Base-by-base conservation (phyloP, 2,797 vertebrate species). In the Chrysocyon brachyurus region DNA sequence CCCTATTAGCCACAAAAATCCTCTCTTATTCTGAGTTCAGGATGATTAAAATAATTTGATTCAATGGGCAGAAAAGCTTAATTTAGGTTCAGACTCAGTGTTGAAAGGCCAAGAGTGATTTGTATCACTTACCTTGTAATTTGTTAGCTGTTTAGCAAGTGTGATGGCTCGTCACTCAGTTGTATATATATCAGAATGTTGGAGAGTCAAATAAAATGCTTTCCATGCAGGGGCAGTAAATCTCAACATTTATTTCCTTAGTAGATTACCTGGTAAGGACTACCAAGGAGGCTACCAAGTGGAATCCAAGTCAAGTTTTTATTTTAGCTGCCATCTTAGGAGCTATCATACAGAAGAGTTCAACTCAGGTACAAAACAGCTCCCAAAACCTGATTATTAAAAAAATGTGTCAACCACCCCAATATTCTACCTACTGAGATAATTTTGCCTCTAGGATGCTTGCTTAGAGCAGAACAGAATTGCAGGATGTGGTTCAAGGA, bases 41-140 rank as follows among this genome's bases (percentile, higher is more conserved):
- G 52, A 79, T 96, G 66, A 96, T 92, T 93, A 90, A 91, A 98
- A 94, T 70, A 73, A 96, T 77, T 72, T 78, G 70, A 93, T 94
- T 93, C 95, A 87, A 15, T 59, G 57, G 63, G 26, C 57, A 91
- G 72, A 75, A 86, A 81, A 89, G n/a, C 57, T 40, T 87, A 72
- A 61, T 72, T 91, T 54, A 40, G 22, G 31, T 68, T 78, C 94
- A 85, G 91, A 87, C 15, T 52, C 2, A 0, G 8, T 28, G n/a
- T 12, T 31, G 82, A 90, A 70, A 96, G 94, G 90, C 95, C 83
- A 26, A 49, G 57, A 83, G 52, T 22, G 83, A 79, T 91, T 97
- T 94, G 26, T 83, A 83, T 73, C 79, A 19, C 54, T 72, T 36
- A 54, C 49, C 54, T 49, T 49, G 70, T 63, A 11, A 83, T 28